These are phyloP conservation scores for Takifugu bimaculatus DNA, from an alignment of 2,113 vertebrate genomes.

Conservation along the genomic window DNA sequence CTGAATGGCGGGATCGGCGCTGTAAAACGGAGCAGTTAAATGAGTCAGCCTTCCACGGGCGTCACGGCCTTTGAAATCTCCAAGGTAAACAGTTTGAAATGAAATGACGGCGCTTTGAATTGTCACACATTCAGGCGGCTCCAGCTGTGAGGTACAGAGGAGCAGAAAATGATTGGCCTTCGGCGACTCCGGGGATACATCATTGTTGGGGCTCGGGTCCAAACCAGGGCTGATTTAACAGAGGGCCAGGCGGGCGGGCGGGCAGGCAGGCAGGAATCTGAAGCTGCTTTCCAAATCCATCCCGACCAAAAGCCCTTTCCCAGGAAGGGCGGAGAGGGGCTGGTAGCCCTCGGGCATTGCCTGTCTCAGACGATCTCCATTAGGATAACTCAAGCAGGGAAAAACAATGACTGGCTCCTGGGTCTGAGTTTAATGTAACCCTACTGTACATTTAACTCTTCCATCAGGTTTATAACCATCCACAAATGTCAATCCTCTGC, in stretches of 20 bases:
- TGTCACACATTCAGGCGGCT: conserved; percentile 15
- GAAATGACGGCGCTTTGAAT: conserved; percentile 30
- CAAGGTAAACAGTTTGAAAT: conserved; percentile 40
- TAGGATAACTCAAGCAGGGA: conserved; percentile 40
- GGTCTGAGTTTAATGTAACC: conserved; percentile 29
- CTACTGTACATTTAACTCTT: conserved; percentile 22
- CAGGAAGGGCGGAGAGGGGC: conserved; percentile 56
- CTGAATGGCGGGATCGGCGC: conserved; percentile 24
- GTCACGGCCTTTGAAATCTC: conserved; percentile 24
- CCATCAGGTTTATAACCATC: conserved; percentile 27
- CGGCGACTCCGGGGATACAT: conserved; percentile 42
- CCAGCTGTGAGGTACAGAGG: conserved; percentile 17
- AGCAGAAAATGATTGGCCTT: conserved; percentile 42
- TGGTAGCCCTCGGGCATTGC: conserved; percentile 45
- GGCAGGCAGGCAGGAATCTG: conserved; percentile 17
- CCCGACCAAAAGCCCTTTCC: conserved; percentile 43
- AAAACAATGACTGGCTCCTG: conserved; percentile 33
- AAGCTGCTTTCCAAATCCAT: conserved; percentile 55
- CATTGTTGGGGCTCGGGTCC: conserved; percentile 40
- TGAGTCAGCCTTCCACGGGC: conserved; percentile 21
- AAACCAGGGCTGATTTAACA: conserved; percentile 52
- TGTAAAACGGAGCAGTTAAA: conserved; percentile 17
- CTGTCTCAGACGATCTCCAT: conserved; percentile 45
- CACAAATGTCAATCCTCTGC: conserved; percentile 5
- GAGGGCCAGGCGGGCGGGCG: conserved; percentile 16